Evolutionary conservation across 2,888 invertebrate species (phyloP), one percentile per base, ranked within the genome.

Genomic region (Lydus trimaculatus): DNA sequence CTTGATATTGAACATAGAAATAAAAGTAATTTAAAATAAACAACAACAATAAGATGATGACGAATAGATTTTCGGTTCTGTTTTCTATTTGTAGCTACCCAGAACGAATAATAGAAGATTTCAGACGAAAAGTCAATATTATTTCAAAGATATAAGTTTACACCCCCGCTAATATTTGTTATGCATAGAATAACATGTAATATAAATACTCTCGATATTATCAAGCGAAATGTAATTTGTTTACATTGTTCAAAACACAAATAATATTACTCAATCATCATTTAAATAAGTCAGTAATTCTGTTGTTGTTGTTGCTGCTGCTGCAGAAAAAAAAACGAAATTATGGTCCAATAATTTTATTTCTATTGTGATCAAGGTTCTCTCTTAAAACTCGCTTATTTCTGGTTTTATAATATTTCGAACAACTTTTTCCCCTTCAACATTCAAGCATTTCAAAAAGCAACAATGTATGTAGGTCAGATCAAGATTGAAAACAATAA

Each of bases 371-470:
- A 52, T 25, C 52, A 52, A 52, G 13, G 52, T 25, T 52, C 13
- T n/a, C n/a, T n/a, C n/a, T 43, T 17, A 5, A 43, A 17, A 43
- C n/a, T 52, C 9, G 11, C 25, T 25, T 8, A 15, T 52, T 13
- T 23, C 23, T 52, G 52, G 23, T 52, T 52, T 52, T 23, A 25
- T 5, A 13, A 25, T 52, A 23, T 25, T 25, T 25, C 13, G 6
- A 52, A 52, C 52, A 52, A 52, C 52, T 52, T 52, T 52, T 52
- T 52, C 52, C 52, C 52, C 9, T 52, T 20, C 28, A 43, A 43
- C 7, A 43, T 43, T 43, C 17, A 17, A 5, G 13, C 43, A 5
- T 43, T 17, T 17, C 15, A 31, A 31, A 6, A 43, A 43, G 0
- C 9, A 13, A 13, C 13, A 52, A 52, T 52, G 23, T 52, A 52